Evolutionary conservation across 2,888 invertebrate species (phyloP), one percentile per base, ranked within the genome.

Genomic region (Diplolepis rosae): DNA sequence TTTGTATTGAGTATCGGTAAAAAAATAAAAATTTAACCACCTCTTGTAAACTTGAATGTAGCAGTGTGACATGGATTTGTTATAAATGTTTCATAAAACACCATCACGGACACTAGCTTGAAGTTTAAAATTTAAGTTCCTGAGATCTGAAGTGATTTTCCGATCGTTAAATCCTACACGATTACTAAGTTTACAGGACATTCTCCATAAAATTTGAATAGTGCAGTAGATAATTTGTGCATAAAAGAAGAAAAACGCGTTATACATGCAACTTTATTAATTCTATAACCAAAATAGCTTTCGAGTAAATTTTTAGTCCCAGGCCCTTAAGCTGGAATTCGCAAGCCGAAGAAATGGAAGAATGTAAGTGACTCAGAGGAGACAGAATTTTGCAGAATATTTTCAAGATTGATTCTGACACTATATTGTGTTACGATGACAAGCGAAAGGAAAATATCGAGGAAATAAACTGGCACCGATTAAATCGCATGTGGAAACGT

Each of bases 401-500:
- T 27, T 27, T 39, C 6, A 7, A n/a, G 7, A 24, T 13, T 50
- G 65, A 45, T 30, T 22, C n/a, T 22, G 24, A 15, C 2, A 48
- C 24, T 50, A n/a, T 15, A 52, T 51, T 5, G 32, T 15, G 11
- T 18, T 52, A 35, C 7, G 65, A 42, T 30, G 11, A 22, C 32
- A 35, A 51, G 32, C 7, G 28, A 18, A 50, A 50, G 48, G 15
- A 48, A 27, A 27, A 39, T 22, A 24, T 35, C 24, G n/a, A 15
- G 50, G 67, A 67, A 39, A 61, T 42, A 65, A 69, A 66, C 66
- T 48, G 68, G 18, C 42, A 54, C 51, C 50, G 42, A 74, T 71
- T 74, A 50, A 71, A 71, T 68, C 61, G 61, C 39, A 61, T 61
- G 61, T 39, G 27, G 27, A 35, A 42, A 35, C 27, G n/a, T 61